Conservation (phyloP, 2,113 vertebrate genomes). For the Agelaius tricolor region DNA sequence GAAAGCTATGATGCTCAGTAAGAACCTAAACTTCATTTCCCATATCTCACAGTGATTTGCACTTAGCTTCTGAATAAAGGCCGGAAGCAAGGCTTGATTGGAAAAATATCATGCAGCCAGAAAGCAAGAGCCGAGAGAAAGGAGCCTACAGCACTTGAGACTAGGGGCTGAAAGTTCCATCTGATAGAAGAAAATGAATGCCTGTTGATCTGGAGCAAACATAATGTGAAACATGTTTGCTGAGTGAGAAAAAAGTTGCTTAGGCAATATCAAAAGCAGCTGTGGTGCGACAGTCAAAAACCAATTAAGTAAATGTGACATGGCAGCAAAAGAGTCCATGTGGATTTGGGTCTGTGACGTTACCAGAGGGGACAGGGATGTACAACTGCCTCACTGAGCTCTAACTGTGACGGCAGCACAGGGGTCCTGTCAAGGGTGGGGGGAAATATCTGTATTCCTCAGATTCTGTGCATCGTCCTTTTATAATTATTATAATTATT, state of each 20-base stretch:
- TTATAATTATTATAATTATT: background rate
- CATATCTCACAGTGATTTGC: background rate
- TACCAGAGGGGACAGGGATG: background rate
- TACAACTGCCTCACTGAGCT: background rate
- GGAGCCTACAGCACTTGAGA: background rate
- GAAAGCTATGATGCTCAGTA: background rate
- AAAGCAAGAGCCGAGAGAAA: background rate
- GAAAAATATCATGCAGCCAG: background rate
- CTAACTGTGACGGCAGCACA: background rate
- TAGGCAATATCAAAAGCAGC: constrained; percentile 54
- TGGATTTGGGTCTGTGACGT: background rate
- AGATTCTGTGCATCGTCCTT: background rate
- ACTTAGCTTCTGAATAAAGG: constrained; percentile 42
- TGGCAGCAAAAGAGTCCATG: constrained; percentile 11
- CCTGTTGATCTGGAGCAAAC: constrained; percentile 31
- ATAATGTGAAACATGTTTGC: constrained; percentile 48
- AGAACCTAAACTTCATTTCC: background rate
- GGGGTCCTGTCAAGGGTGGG: background rate
- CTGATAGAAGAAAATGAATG: constrained; percentile 39
- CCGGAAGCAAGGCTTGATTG: constrained; percentile 3
- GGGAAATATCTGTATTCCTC: rapidly evolving
- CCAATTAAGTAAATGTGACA: constrained; percentile 51
- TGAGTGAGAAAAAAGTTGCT: constrained; percentile 49
- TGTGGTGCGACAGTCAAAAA: constrained; percentile 22
- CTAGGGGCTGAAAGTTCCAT: constrained; percentile 11